Conservation (phyloP, 1,140 invertebrate species). For the Bilobella aurantiaca region DNA sequence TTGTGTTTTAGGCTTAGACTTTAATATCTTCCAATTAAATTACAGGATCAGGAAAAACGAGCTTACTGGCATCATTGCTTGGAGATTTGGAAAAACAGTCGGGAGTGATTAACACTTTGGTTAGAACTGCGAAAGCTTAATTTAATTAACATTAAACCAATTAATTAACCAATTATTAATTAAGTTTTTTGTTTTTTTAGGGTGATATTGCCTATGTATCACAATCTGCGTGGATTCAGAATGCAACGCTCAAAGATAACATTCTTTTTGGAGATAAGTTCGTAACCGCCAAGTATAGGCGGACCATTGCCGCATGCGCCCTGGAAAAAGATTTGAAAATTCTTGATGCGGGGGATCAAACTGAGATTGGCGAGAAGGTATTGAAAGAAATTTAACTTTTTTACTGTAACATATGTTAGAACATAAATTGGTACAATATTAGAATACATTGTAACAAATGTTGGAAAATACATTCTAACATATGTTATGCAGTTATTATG, state of each 20-base stretch:
- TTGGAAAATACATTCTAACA: too few species aligned
- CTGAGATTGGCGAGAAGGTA: slow-evolving; percentile 49
- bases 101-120: slow-evolving; percentile 57
- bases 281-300: slow-evolving; percentile 40
- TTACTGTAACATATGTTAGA: neutral
- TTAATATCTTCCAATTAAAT: too few species aligned
- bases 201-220: slow-evolving; percentile 43
- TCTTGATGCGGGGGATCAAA: slow-evolving; percentile 51
- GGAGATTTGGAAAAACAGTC: slow-evolving; percentile 40
- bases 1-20: too few species aligned
- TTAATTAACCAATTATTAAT: neutral
- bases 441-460: too few species aligned
- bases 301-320: slow-evolving; percentile 44
- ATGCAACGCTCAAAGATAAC: slow-evolving; percentile 44
- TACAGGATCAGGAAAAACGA: slow-evolving; percentile 49
- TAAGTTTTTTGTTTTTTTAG: neutral
- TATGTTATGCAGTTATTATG: too few species aligned
- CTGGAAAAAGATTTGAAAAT: slow-evolving; percentile 46
- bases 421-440: neutral
- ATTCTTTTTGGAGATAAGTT: slow-evolving; percentile 44
- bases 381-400: neutral
- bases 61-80: slow-evolving; percentile 43
- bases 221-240: slow-evolving; percentile 50
- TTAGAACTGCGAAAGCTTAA: too few species aligned
- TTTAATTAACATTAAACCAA: too few species aligned